Evolutionary conservation across 1,140 invertebrate species (phyloP).

Genomic region (Drosophila seguyi): DNA sequence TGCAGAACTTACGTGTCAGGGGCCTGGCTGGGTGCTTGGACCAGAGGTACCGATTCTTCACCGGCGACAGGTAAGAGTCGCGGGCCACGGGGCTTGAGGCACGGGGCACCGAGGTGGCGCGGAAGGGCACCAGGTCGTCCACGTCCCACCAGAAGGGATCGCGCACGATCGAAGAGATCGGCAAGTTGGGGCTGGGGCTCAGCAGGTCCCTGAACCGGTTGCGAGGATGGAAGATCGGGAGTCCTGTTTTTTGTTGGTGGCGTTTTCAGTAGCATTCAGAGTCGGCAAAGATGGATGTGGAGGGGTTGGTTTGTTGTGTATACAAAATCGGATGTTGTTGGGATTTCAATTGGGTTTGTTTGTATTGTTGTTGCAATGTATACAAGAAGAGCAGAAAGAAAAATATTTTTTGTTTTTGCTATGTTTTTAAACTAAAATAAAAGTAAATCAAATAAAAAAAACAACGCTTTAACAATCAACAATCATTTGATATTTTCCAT

Average conservation of each 20-base stretch:
- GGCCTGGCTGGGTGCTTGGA: constrained; percentile 94
- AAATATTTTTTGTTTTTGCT: constrained; percentile 80
- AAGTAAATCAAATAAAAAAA: constrained; percentile 77
- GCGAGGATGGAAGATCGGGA: constrained; percentile 89
- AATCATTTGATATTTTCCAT: constrained; percentile 80
- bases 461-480: constrained; percentile 79
- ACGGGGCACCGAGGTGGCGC: constrained; percentile 87
- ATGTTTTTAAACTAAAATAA: constrained; percentile 81
- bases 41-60: constrained; percentile 95
- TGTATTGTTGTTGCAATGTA: constrained; percentile 69
- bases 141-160: constrained; percentile 95
- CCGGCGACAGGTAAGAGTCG: constrained; percentile 94
- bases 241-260: constrained; percentile 86
- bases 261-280: constrained; percentile 63
- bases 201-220: constrained; percentile 91
- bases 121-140: constrained; percentile 91
- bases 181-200: constrained; percentile 91
- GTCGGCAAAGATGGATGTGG: constrained; percentile 33
- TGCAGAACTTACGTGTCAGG: constrained; percentile 87
- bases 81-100: constrained; percentile 89
- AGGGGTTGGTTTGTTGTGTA: constrained; percentile 33
- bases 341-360: constrained; percentile 58
- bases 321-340: constrained; percentile 66
- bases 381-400: constrained; percentile 84
- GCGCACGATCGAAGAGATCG: constrained; percentile 91